Percentiles rank a stretch among this genome's conserved stretches.
These are phyloP conservation scores for Burhinus oedicnemus DNA, from an alignment of 2,113 vertebrate species.

Conservation along the genomic window DNA sequence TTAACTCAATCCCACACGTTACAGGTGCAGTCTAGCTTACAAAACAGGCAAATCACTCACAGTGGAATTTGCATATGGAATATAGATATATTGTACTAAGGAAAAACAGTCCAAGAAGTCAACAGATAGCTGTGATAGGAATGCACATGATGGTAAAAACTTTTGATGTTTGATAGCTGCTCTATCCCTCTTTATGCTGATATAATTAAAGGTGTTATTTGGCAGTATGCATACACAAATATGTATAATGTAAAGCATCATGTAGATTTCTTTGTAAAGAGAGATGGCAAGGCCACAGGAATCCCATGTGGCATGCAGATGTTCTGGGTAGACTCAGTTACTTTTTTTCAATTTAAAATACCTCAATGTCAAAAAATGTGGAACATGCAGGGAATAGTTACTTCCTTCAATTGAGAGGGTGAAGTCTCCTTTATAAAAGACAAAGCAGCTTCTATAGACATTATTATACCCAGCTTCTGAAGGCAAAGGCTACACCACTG, in stretches of 20 bases:
- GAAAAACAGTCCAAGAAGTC: conserved; percentile 48
- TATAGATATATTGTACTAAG: conserved; percentile 64
- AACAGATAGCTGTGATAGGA: conserved; percentile 50
- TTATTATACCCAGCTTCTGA: background rate
- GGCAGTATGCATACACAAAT: conserved; percentile 4
- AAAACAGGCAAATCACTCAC: conserved; percentile 81
- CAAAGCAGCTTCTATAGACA: background rate
- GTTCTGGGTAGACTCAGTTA: background rate
- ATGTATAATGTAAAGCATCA: background rate
- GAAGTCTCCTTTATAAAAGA: background rate
- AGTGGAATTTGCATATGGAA: conserved; percentile 80
- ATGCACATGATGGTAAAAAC: conserved; percentile 1
- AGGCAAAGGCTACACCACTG: background rate
- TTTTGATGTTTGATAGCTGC: conserved; percentile 25
- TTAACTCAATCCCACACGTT: conserved; percentile 88
- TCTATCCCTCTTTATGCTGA: background rate
- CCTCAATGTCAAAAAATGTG: background rate
- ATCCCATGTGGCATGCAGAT: background rate
- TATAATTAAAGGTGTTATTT: conserved; percentile 5
- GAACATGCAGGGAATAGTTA: background rate
- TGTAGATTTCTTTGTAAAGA: background rate
- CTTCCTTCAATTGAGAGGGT: background rate
- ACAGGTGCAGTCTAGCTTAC: conserved; percentile 85
- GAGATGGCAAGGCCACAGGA: background rate
- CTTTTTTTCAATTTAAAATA: background rate